Conservation (phyloP, 2,113 vertebrate genomes). For the Castor canadensis region DNA sequence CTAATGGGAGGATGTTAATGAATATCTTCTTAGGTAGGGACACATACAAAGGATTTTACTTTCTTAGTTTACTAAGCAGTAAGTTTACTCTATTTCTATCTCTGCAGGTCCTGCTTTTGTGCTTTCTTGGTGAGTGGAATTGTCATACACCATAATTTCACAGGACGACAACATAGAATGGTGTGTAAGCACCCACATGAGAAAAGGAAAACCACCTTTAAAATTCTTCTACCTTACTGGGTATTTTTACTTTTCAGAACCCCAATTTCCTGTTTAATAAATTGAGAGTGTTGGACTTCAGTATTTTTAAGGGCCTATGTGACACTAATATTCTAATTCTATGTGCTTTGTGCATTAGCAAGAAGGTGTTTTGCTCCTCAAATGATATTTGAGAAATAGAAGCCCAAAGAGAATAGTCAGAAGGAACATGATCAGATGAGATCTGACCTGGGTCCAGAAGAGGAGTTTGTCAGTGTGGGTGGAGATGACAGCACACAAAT, state of each 20-base stretch:
- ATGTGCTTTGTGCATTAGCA: background rate
- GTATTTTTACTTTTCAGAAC: background rate
- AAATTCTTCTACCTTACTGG: background rate
- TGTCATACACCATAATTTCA: background rate
- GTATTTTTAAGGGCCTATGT: background rate
- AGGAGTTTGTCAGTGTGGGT: background rate
- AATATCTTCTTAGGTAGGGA: background rate
- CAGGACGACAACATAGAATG: accelerated
- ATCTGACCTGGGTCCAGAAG: background rate
- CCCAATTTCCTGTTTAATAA: background rate
- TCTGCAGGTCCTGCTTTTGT: background rate
- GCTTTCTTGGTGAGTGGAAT: background rate
- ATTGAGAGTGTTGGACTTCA: background rate
- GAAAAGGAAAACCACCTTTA: background rate
- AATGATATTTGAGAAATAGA: background rate
- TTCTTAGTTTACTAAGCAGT: background rate
- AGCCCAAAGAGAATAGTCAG: background rate
- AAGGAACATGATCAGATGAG: background rate
- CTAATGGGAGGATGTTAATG: background rate
- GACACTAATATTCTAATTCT: background rate
- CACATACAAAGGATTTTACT: background rate
- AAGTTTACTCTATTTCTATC: background rate
- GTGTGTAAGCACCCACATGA: background rate
- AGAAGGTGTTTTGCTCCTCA: background rate
- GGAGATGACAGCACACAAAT: background rate